Evolutionary conservation across 2,797 vertebrate genomes (phyloP).

Genomic region (Octomys mimax): DNA sequence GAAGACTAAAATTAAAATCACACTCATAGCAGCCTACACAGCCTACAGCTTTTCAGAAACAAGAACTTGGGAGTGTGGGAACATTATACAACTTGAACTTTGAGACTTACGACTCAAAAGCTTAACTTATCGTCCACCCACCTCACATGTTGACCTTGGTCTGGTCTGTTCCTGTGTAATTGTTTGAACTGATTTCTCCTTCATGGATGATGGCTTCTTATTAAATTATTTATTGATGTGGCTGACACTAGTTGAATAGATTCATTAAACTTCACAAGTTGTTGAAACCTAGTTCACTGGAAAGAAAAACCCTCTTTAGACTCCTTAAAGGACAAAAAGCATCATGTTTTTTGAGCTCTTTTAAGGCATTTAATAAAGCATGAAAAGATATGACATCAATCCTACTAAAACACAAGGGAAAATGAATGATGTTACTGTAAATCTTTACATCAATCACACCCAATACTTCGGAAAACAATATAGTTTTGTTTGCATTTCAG

Average conservation of each 20-base stretch:
- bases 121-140: constrained; percentile 79
- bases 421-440: constrained; percentile 99
- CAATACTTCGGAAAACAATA: constrained; percentile 97
- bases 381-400: constrained; percentile 99
- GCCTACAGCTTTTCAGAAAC: constrained; percentile 59
- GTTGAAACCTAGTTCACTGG: constrained; percentile 89
- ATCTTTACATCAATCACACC: constrained; percentile 96
- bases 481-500: constrained; percentile 99
- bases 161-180: constrained; percentile 88
- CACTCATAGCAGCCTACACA: constrained; percentile 28
- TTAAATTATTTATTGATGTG: constrained; percentile 96
- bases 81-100: constrained; percentile 77
- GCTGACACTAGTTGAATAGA: constrained; percentile 92
- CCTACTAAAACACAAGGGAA: constrained; percentile 96
- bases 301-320: constrained; percentile 86
- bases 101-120: constrained; percentile 89
- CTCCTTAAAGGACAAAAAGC: constrained; percentile 93
- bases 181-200: constrained; percentile 90
- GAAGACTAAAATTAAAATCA: constrained; percentile 68
- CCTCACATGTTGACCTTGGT: constrained; percentile 88
- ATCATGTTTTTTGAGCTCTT: constrained; percentile 92
- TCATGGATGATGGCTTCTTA: constrained; percentile 91
- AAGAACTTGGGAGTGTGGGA: constrained; percentile 72
- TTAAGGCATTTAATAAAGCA: constrained; percentile 96
- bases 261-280: constrained; percentile 95